Evolutionary conservation across 2,888 invertebrate genomes (phyloP), one percentile per base, ranked within the genome.

Genomic region (Lymantria dispar): DNA sequence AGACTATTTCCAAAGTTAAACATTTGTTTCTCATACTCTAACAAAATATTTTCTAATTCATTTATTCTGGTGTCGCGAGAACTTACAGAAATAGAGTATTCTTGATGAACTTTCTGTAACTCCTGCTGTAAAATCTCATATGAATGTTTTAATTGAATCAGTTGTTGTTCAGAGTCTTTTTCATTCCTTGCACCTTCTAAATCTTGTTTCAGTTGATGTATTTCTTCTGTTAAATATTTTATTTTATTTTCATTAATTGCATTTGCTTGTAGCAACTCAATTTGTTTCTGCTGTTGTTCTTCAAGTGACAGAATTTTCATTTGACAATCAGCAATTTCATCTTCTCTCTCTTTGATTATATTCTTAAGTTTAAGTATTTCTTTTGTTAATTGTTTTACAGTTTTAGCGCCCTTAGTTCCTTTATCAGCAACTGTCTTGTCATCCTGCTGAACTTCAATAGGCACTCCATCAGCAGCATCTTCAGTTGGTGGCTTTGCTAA

Each of bases 291-390:
- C 61, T 89, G 86, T 44, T 85, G 87, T 70, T 91, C 91, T 74
- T 91, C 90, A 42, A 91, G 67, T 9, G 91, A 87, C n/a, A 91
- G 67, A 68, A 91, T 89, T 69, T 91, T 90, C 90, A 91, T 91
- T 68, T 91, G 89, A 59, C 88, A 90, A 60, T 91, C 91, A 12
- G 80, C 91, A 58, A 91, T 92, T 60, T 91, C 91, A 41, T 76
- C 83, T 75, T 93, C 93, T 58, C 89, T 87, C 57, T 92, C 91
- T 74, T 92, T 92, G 13, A 92, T 85, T 0, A 76, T 83, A 68
- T 87, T 90, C 60, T 92, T 92, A 30, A 92, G 65, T 70, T 92
- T 89, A 1, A 92, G 74, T 59, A 92, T 91, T 72, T 92, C 92
- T 72, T 92, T 92, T 8, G 92, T 92, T 44, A 91, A 69, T 67